These are phyloP conservation scores for Heliconius ethilla DNA, from an alignment of 2,888 invertebrate species.

Conservation along the genomic window DNA sequence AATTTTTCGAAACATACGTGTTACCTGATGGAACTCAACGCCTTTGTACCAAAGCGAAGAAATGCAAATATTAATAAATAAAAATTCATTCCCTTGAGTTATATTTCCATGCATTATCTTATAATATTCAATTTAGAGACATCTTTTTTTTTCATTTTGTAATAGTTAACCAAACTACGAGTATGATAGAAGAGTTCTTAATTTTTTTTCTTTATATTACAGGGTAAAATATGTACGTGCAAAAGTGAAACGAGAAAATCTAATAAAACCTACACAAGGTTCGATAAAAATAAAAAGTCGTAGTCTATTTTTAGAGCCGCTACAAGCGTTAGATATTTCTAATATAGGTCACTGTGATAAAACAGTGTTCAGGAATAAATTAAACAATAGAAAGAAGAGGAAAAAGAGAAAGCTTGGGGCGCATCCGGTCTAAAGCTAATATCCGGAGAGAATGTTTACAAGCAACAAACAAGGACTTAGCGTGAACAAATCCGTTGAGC, in stretches of 20 bases:
- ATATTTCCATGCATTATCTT: too few relatives aligned
- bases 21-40: not conserved
- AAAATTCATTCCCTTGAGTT: too few relatives aligned
- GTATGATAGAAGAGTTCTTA: too few relatives aligned
- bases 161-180: too few relatives aligned
- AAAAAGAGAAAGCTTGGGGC: slow-evolving; percentile 38
- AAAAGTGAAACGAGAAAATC: slow-evolving; percentile 21
- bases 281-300: slow-evolving; percentile 18
- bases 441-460: slow-evolving; percentile 73
- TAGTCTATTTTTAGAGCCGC: slow-evolving; percentile 17
- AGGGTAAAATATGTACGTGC: not conserved
- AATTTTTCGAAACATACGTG: not conserved
- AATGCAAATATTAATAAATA: not conserved
- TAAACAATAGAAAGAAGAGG: slow-evolving; percentile 39
- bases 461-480: slow-evolving; percentile 68
- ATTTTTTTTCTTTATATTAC: too few relatives aligned
- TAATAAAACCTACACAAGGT: slow-evolving; percentile 14
- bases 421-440: slow-evolving; percentile 74
- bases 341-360: slow-evolving; percentile 37
- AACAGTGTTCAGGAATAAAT: slow-evolving; percentile 39
- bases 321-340: slow-evolving; percentile 27
- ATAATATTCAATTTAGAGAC: too few relatives aligned
- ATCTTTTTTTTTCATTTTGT: too few relatives aligned
- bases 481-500: slow-evolving; percentile 62
- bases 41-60: not conserved